A percentile compares a stretch with the other conserved stretches of the same genome.
Evolutionary conservation across 2,113 vertebrate genomes (phyloP).

Genomic region (Gadus macrocephalus): DNA sequence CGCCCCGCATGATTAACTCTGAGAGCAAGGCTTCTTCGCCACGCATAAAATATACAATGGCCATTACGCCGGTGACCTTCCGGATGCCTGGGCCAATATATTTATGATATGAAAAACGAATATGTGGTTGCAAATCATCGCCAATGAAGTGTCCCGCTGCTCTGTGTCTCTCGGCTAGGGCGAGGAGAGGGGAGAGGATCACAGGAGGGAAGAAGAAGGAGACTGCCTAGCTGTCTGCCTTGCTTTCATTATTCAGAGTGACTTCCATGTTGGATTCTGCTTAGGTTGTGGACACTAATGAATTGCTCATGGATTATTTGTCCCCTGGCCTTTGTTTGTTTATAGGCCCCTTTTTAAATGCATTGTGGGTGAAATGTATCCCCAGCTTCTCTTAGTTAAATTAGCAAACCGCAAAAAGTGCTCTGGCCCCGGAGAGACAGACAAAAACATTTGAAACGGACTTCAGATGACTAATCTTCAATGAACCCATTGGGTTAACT

Average conservation of each 20-base stretch:
- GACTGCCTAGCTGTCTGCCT: conserved; percentile 34
- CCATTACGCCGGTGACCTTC: conserved; percentile 53
- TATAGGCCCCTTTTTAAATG: conserved; percentile 59
- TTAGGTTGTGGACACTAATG: conserved; percentile 51
- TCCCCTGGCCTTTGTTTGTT: conserved; percentile 64
- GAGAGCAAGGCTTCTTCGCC: conserved; percentile 43
- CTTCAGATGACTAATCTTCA: conserved; percentile 21
- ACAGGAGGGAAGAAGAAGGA: conserved; percentile 2
- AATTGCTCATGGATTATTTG: conserved; percentile 75
- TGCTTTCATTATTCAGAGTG: conserved; percentile 59
- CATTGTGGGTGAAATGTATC: conserved; percentile 51
- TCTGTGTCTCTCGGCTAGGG: conserved; percentile 10
- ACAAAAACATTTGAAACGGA: conserved; percentile 34
- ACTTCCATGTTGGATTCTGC: conserved; percentile 45
- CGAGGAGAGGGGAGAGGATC: conserved; percentile 8
- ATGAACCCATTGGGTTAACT: conserved; percentile 17
- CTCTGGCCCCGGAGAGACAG: conserved; percentile 17
- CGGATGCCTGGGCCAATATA: conserved; percentile 59
- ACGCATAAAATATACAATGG: conserved; percentile 67
- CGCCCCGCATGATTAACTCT: conserved; percentile 56
- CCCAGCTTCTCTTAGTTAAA: conserved; percentile 61
- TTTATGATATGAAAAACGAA: conserved; percentile 58
- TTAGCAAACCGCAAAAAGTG: conserved; percentile 41
- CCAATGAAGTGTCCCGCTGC: conserved; percentile 45
- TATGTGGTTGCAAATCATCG: conserved; percentile 49